Evolutionary conservation across 2,888 invertebrate species (phyloP), one percentile per base, ranked within the genome.

Genomic region (Ophonus ardosiacus): DNA sequence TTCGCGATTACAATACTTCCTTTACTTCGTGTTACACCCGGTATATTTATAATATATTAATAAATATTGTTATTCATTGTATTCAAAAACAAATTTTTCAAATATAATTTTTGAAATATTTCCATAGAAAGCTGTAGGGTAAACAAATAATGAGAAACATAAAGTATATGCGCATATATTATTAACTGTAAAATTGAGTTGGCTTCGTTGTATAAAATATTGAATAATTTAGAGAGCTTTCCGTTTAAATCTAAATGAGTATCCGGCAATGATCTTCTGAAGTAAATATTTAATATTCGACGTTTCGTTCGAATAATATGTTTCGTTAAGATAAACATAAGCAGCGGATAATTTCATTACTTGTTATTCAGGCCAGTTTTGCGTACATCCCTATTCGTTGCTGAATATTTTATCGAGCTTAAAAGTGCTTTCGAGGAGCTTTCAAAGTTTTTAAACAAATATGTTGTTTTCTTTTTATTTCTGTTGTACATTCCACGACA

Each of bases 341-440:
- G 38, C 31, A 68, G 15, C 13, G 31, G 24, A 68, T 68, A 68
- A 68, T 68, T 68, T 68, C 38, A n/a, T 74, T 74, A 74, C 18
- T 74, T 74, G 71, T 24, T 78, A 78, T 78, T 78, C 40, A 24
- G 7, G 31, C 57, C 3, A 63, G 59, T 80, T 61, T 61, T 80
- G 59, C 61, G 80, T 61, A 80, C 61, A 78, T 80, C 40, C 24
- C 18, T 17, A 61, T 80, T 80, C 80, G 40, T 38, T 63, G 61
- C 18, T 80, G 80, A 80, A 80, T 80, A 80, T 80, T 80, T 80
- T 80, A 80, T 80, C 24, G 40, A 80, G 80, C 80, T 80, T 80
- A 80, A 80, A 80, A 80, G 80, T 80, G 63, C 43, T 80, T 80
- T 43, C 63, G 61, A 59, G 80, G 24, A 61, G 40, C 80, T 80